A percentile compares a stretch with the other conserved stretches of the same genome.
Conservation (phyloP, 2,888 invertebrate genomes). For the Rhaphigaster nebulosa region DNA sequence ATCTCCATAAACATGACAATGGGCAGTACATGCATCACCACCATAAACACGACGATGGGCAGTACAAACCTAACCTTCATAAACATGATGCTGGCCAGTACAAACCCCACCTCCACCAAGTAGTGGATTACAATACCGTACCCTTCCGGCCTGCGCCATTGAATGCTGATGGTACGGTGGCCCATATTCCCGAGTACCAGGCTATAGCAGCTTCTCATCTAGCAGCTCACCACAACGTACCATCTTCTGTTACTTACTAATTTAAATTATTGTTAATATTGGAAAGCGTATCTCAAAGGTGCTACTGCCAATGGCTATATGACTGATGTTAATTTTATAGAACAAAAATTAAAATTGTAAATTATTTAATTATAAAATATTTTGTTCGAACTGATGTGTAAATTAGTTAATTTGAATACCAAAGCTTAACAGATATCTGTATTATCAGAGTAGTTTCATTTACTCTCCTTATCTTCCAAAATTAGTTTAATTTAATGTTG, state of each 20-base stretch:
- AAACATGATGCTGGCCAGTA: background rate
- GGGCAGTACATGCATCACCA: conserved; percentile 58
- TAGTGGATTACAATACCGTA: background rate
- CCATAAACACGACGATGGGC: background rate
- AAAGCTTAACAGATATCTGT: too few species aligned
- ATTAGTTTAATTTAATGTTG: background rate
- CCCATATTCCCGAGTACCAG: background rate
- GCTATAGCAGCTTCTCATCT: background rate
- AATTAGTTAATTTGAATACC: background rate
- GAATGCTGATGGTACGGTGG: background rate
- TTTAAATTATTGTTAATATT: background rate
- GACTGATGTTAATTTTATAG: background rate
- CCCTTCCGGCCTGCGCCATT: background rate
- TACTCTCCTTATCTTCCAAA: background rate
- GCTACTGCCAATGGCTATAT: background rate
- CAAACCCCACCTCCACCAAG: background rate
- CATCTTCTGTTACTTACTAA: too few species aligned
- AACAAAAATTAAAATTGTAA: background rate
- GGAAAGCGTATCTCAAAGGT: background rate
- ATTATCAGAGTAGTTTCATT: background rate
- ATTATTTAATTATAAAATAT: background rate
- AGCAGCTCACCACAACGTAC: background rate
- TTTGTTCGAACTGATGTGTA: background rate
- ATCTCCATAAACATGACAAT: conserved; percentile 51
- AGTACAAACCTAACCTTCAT: background rate